phyloP scores from a whole-genome alignment of 2,888 invertebrate genomes.

The Dasypolia templi region DNA sequence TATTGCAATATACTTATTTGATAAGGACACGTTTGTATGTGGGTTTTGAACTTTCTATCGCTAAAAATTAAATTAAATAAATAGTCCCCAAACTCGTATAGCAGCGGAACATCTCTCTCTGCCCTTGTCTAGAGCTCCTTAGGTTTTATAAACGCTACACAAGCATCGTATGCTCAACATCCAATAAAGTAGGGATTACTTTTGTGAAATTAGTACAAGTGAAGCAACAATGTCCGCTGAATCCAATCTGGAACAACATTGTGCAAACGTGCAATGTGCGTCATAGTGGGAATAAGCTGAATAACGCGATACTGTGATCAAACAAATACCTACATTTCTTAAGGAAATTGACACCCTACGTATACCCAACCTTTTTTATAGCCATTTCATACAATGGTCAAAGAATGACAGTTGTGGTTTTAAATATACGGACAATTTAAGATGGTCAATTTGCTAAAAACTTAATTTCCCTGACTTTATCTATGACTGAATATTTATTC shows the following conservation, averaged over 20 bases:
- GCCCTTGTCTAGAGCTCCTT: background rate
- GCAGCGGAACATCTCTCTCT: background rate
- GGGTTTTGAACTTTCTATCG: too few relatives aligned
- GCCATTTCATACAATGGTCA: background rate
- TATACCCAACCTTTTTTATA: background rate
- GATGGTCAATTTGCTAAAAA: background rate
- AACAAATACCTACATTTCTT: background rate
- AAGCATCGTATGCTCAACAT: background rate
- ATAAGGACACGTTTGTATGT: too few relatives aligned
- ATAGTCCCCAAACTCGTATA: background rate
- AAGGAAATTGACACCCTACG: background rate
- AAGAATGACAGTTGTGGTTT: background rate
- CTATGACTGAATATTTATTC: background rate
- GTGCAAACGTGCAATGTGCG: background rate
- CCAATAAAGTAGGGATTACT: background rate
- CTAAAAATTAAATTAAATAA: too few relatives aligned
- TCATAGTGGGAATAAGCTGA: background rate
- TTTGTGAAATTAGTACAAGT: background rate
- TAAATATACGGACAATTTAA: background rate
- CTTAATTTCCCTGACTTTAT: background rate
- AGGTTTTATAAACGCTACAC: background rate
- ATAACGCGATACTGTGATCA: background rate
- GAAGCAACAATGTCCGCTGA: background rate
- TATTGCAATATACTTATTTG: too few relatives aligned
- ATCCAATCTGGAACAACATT: conserved; percentile 2